phyloP scores from a whole-genome alignment of 2,113 vertebrate genomes.

The Aptenodytes patagonicus region DNA sequence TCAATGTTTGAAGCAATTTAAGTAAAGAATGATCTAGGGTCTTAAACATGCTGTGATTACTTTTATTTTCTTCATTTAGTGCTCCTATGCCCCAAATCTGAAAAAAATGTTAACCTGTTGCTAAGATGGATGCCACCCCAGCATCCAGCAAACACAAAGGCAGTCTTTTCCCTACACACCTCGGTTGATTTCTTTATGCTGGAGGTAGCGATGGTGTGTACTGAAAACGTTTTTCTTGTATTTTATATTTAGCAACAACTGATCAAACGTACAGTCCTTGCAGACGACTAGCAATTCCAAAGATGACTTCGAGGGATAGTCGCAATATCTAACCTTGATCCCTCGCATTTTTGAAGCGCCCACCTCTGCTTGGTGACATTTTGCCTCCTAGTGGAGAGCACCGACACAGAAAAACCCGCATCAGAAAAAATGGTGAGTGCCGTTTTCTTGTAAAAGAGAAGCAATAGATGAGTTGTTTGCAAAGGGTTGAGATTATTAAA shows the following conservation, averaged over 20 bases:
- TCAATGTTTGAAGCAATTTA: background rate
- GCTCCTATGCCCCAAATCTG: background rate
- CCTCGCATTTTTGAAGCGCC: background rate
- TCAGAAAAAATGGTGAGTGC: background rate
- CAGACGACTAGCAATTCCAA: background rate
- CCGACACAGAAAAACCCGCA: background rate
- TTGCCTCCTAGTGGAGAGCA: conserved; percentile 4
- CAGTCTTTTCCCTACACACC: too few relatives aligned
- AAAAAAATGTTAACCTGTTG: background rate
- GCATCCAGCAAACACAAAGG: background rate
- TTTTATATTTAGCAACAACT: background rate
- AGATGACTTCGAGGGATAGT: background rate
- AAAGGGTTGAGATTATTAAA: background rate
- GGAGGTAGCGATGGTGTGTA: rapidly evolving
- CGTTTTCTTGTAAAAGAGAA: background rate
- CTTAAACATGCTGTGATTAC: rapidly evolving
- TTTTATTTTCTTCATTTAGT: background rate
- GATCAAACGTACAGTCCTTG: background rate
- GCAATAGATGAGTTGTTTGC: background rate
- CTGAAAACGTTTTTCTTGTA: rapidly evolving
- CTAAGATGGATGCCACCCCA: background rate
- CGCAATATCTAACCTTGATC: background rate
- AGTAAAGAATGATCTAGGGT: background rate
- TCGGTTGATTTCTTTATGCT: rapidly evolving
- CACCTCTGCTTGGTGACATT: rapidly evolving